Evolutionary conservation across 92 coral and sea anemone genomes (phyloP).

Genomic region (Virgularia gustaviana): DNA sequence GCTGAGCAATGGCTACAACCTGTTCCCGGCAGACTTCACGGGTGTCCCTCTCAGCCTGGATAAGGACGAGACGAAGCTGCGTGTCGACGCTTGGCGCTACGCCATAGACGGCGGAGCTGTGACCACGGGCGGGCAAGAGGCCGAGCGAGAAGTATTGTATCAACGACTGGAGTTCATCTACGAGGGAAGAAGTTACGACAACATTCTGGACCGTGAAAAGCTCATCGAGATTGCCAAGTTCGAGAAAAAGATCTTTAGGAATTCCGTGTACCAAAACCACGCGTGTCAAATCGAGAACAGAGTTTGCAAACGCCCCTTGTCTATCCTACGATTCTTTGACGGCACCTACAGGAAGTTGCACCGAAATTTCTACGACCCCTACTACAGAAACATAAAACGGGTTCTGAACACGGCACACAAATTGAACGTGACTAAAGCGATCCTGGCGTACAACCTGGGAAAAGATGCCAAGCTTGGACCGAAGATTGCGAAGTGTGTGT

Average conservation of each 20-base stretch:
- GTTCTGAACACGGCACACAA: slow-evolving; percentile 50
- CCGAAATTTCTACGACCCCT: slow-evolving; percentile 50
- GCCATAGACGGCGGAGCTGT: slow-evolving; percentile 52
- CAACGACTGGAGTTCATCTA: slow-evolving; percentile 53
- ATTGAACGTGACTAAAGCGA: slow-evolving; percentile 22
- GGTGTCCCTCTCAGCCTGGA: slow-evolving; percentile 63
- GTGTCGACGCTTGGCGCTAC: slow-evolving; percentile 64
- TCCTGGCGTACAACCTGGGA: slow-evolving; percentile 54
- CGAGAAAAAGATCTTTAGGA: slow-evolving; percentile 41
- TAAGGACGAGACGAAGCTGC: slow-evolving; percentile 55
- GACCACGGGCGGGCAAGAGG: slow-evolving; percentile 44
- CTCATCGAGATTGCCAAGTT: slow-evolving; percentile 42
- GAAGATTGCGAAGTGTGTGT: slow-evolving; percentile 3
- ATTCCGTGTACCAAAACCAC: slow-evolving; percentile 53
- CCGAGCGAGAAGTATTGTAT: slow-evolving; percentile 33
- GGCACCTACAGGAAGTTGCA: slow-evolving; percentile 48
- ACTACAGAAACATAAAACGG: slow-evolving; percentile 51
- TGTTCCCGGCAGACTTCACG: slow-evolving; percentile 60
- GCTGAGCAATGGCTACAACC: slow-evolving; percentile 53
- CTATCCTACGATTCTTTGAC: slow-evolving; percentile 65
- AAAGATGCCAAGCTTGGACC: slow-evolving; percentile 40
- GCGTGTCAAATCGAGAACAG: slow-evolving; percentile 47
- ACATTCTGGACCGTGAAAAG: slow-evolving; percentile 52
- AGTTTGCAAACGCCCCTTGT: slow-evolving; percentile 48
- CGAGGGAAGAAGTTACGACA: slow-evolving; percentile 45